A percentile compares a stretch with the other conserved stretches of the same genome.
Evolutionary conservation across 1,140 invertebrate species (phyloP).

Genomic region (Drosophila bipectinata): DNA sequence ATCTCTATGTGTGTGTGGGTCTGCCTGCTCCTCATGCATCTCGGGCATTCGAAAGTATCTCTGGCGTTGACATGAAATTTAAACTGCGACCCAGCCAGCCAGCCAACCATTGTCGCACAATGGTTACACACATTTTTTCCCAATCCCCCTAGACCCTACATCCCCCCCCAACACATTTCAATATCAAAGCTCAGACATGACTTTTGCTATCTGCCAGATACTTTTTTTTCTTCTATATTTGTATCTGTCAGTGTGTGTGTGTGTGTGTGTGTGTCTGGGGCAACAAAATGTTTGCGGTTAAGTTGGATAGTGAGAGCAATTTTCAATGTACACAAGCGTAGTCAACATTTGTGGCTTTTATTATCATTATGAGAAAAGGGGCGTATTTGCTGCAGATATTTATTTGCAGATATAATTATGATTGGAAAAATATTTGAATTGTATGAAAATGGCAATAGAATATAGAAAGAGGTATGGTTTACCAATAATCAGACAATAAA

Average conservation of each 20-base stretch:
- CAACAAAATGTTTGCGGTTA: conserved; percentile 53
- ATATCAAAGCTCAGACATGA: conserved; percentile 57
- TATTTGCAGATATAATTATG: conserved; percentile 15
- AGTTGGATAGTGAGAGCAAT: conserved; percentile 29
- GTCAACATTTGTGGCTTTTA: conserved; percentile 31
- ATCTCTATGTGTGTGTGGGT: background rate
- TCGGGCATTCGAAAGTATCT: conserved; percentile 44
- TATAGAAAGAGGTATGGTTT: background rate
- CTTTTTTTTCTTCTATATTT: conserved; percentile 27
- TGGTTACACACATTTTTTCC: conserved; percentile 13
- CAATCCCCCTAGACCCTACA: background rate
- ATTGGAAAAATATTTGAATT: conserved; percentile 16
- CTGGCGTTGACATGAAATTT: conserved; percentile 62
- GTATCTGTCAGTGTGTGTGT: conserved; percentile 7
- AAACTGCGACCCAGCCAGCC: conserved; percentile 43
- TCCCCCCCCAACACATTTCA: conserved; percentile 18
- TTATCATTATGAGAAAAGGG: conserved; percentile 14
- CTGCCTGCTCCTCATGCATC: conserved; percentile 13
- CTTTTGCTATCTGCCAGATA: conserved; percentile 53
- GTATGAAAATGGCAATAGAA: background rate
- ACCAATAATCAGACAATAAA: background rate
- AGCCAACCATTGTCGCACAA: conserved; percentile 33
- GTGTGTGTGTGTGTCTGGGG: conserved; percentile 16
- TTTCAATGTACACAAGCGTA: conserved; percentile 13
- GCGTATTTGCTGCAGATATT: too few relatives aligned